Evolutionary conservation across 2,888 invertebrate genomes (phyloP), one percentile per base, ranked within the genome.

Genomic region (Ectobius pallidus): DNA sequence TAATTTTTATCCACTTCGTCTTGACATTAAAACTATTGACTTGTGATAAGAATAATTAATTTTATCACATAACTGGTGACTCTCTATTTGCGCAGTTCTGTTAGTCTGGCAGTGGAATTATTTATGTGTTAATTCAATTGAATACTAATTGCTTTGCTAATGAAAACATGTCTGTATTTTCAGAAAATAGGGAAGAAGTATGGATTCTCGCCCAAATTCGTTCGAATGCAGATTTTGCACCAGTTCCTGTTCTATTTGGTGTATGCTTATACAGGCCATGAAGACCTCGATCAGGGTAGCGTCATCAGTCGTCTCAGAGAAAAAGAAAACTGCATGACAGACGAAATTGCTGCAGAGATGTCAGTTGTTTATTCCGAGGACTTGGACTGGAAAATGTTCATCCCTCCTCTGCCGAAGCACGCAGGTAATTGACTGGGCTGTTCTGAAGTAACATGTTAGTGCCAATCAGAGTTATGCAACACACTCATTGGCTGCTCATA

Each of bases 311-410:
- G 78, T 14, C 27, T 65, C 22, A 27, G 49, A 11, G 25, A 25
- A 27, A 68, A 11, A 75, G 81, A 81, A 20, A 77, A 78, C 30
- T 71, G 76, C n/a, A 77, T 84, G 0, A 80, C 82, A 1, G 82
- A 83, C 1, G 81, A 83, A 22, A 81, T 86, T 61, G 76, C 83
- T 7, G 78, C 82, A 0, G 84, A 87, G 72, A 81, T 89, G 77
- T 83, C 85, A 3, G 80, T 81, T 0, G 80, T 87, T 58, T 89
- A 87, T 73, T 84, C 82, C 44, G 83, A 83, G 3, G 84, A 86
- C 68, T 82, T 89, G 4, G 85, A 84, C 77, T 93, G 92, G 91
- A 90, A 88, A 80, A 91, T 90, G 82, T 93, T 92, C 79, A 83
- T 94, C 16, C 87, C 90, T 0, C 91, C 92, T 0, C 79, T 93